A percentile compares a stretch with the other conserved stretches of the same genome.
Conservation (phyloP, 1,140 invertebrate genomes). For the Ips nitidus region DNA sequence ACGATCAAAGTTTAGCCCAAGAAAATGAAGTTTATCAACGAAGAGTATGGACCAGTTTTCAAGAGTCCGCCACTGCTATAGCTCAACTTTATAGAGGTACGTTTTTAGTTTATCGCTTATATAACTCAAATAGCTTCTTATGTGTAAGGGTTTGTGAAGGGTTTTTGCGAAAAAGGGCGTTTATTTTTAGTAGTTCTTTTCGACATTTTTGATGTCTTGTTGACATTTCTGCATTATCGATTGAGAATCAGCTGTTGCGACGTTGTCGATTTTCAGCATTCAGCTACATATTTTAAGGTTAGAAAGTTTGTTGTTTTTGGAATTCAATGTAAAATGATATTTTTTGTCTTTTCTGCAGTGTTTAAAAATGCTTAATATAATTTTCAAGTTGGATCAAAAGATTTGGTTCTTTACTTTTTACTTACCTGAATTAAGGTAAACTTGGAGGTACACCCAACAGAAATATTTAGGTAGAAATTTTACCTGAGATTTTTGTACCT, state of each 20-base stretch:
- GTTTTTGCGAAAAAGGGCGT: conserved; percentile 25
- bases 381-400: too few relatives aligned
- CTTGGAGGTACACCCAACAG: too few relatives aligned
- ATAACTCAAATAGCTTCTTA: neutral
- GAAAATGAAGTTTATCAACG: conserved; percentile 70
- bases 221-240: conserved; percentile 39
- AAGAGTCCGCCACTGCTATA: conserved; percentile 77
- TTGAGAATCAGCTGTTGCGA: conserved; percentile 39
- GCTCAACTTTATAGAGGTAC: conserved; percentile 81
- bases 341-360: too few relatives aligned
- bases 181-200: conserved; percentile 29
- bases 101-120: conserved; percentile 28
- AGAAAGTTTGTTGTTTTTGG: too few relatives aligned
- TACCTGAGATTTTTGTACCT: too few relatives aligned
- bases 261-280: conserved; percentile 21
- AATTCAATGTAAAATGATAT: too few relatives aligned
- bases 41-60: conserved; percentile 75
- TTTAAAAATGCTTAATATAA: too few relatives aligned
- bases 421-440: too few relatives aligned
- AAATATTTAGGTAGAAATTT: too few relatives aligned
- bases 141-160: neutral
- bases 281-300: too few relatives aligned
- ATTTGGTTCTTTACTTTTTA: too few relatives aligned
- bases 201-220: conserved; percentile 37
- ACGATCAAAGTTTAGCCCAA: conserved; percentile 67